phyloP scores from a whole-genome alignment of 2,888 invertebrate genomes.

The Drosophila hamatofila region DNA sequence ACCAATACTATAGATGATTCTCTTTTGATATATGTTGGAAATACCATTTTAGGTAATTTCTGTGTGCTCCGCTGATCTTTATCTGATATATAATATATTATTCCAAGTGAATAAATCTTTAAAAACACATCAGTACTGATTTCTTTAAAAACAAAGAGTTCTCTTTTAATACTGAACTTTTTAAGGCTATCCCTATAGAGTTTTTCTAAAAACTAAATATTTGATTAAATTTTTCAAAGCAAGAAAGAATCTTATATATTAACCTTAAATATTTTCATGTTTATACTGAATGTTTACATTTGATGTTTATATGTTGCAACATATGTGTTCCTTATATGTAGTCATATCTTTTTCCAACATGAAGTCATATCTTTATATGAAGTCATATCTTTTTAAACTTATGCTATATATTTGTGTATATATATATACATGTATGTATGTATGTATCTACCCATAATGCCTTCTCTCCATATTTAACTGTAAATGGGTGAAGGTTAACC shows the following conservation, averaged over 20 bases:
- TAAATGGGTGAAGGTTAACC: constrained; percentile 65
- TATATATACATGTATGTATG: neutral
- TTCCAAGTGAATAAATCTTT: neutral
- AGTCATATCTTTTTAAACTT: neutral
- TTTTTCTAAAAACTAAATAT: too few relatives aligned
- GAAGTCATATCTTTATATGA: neutral
- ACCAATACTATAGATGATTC: too few relatives aligned
- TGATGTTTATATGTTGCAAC: too few relatives aligned
- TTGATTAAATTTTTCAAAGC: too few relatives aligned
- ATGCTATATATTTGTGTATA: neutral
- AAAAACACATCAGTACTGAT: too few relatives aligned
- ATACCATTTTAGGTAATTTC: neutral
- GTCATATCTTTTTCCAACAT: neutral
- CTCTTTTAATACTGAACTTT: too few relatives aligned
- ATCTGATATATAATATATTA: neutral
- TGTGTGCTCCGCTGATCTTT: neutral
- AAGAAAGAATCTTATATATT: too few relatives aligned
- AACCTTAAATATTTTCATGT: too few relatives aligned
- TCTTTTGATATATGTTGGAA: neutral
- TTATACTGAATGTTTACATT: too few relatives aligned
- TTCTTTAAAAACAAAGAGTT: too few relatives aligned
- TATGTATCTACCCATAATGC: neutral
- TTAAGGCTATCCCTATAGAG: too few relatives aligned
- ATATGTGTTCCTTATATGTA: neutral
- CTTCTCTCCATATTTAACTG: constrained; percentile 2